Base-by-base conservation (phyloP, 2,888 invertebrate species). In the Drosophila anomalata region DNA sequence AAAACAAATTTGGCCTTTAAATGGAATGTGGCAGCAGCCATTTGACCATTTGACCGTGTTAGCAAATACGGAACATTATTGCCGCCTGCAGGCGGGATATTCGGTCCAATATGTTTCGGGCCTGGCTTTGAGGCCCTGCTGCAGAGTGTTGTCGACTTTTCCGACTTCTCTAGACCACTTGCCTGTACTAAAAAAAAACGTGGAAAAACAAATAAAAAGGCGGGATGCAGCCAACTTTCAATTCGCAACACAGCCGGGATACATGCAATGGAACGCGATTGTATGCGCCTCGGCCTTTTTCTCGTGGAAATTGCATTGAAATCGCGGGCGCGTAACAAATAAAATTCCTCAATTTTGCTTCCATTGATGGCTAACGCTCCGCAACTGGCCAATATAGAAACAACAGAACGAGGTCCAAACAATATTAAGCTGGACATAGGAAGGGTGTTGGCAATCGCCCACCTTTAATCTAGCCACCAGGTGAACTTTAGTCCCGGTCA, bases 291-390 rank as follows among this genome's bases (percentile, higher is more conserved):
- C 46, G 22, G 51, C 53, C 29, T 26, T 22, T 57, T 56, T 56
- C 62, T 51, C 50, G 62, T 20, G 58, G 48, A 79, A 79, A 80
- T 86, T 83, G 80, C 81, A 84, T 76, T 74, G 79, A 79, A 80
- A 73, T 77, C 75, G 75, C 68, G 67, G 68, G 78, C 77, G 86
- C 80, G 83, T 77, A 83, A 75, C 86, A 79, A 84, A 86, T 86
- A 79, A 86, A 84, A 84, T 73, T 76, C 59, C 48, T 39, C 80
- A 70, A 74, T 70, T 79, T 71, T 68, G 58, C 60, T 67, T 62
- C 66, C 69, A 77, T 72, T 72, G 74, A 58, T 72, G 72, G 50
- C 58, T 42, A 74, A 75, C 69, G 57, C 63, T 61, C 46, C 54
- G 62, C 59, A 75, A 66, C 54, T 67, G 54, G 33, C 47, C 44